Percentiles rank a stretch among this genome's conserved stretches.
phyloP scores from a whole-genome alignment of 2,888 invertebrate species.

The Trissolcus japonicus region DNA sequence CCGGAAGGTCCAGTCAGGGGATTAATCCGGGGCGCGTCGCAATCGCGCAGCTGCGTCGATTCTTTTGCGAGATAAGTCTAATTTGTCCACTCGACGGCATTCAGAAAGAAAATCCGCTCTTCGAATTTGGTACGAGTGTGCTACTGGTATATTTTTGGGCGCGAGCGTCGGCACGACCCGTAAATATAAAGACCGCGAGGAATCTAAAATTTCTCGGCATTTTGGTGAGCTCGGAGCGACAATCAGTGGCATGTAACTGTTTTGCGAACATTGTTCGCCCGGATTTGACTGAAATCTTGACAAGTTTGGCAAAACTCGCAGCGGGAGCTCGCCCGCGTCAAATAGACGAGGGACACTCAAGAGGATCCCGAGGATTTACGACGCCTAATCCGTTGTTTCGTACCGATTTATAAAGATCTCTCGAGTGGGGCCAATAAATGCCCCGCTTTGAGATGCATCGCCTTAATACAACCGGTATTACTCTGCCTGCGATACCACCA shows the following conservation, averaged over 20 bases:
- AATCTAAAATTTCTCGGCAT: conserved; percentile 45
- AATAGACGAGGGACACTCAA: conserved; percentile 51
- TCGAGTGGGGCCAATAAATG: conserved; percentile 56
- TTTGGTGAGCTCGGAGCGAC: conserved; percentile 24
- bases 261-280: conserved; percentile 55
- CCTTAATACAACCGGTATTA: conserved; percentile 22
- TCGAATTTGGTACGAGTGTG: conserved; percentile 66
- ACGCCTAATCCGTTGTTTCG: conserved; percentile 60
- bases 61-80: conserved; percentile 72
- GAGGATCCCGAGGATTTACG: conserved; percentile 54
- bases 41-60: conserved; percentile 65
- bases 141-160: conserved; percentile 56
- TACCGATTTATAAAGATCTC: conserved; percentile 55
- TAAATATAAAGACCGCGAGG: conserved; percentile 17
- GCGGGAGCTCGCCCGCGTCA: conserved; percentile 64
- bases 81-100: conserved; percentile 66
- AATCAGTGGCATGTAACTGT: conserved; percentile 57
- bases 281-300: conserved; percentile 60
- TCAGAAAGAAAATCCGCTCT: conserved; percentile 68
- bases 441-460: conserved; percentile 36
- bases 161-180: conserved; percentile 35
- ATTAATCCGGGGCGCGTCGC: conserved; percentile 48
- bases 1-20: conserved; percentile 54
- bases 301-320: conserved; percentile 72
- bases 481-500: conserved; percentile 12